Conservation (phyloP, 2,797 vertebrate species). For the Apogon talboti region DNA sequence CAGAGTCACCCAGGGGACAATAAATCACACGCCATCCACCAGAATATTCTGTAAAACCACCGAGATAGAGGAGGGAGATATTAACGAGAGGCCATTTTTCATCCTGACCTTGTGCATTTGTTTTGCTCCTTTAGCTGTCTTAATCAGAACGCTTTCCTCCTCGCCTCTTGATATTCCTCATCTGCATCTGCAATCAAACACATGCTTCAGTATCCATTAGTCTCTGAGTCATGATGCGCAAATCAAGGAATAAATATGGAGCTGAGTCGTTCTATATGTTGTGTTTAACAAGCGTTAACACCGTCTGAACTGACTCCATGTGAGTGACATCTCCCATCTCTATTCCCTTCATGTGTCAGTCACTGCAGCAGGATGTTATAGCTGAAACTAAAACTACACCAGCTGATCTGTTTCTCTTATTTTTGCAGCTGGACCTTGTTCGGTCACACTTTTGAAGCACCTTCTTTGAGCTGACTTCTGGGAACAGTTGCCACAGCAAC, state of each 20-base stretch:
- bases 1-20: slow-evolving; percentile 38
- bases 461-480: slow-evolving; percentile 50
- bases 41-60: slow-evolving; percentile 43
- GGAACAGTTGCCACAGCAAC: slow-evolving; percentile 78
- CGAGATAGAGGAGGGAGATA: slow-evolving; percentile 27
- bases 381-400: not conserved
- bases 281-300: not conserved
- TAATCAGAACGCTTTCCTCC: slow-evolving; percentile 16
- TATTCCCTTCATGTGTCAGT: not conserved
- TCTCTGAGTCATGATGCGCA: slow-evolving; percentile 4
- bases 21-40: slow-evolving; percentile 59
- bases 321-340: not conserved
- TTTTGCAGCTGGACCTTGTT: slow-evolving; percentile 14
- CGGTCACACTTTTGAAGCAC: slow-evolving; percentile 53
- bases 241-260: not conserved
- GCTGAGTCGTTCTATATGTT: slow-evolving; percentile 1
- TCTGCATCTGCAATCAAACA: slow-evolving; percentile 2
- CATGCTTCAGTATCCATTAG: not conserved
- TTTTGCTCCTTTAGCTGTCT: slow-evolving; percentile 32
- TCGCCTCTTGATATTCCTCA: slow-evolving; percentile 4
- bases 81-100: slow-evolving; percentile 55
- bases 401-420: slow-evolving; percentile 13
- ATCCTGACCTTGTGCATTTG: slow-evolving; percentile 46
- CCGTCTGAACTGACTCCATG: not conserved
- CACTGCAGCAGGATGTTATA: not conserved